A percentile compares a stretch with the other conserved stretches of the same genome.
Evolutionary conservation across 2,888 invertebrate genomes (phyloP).

Genomic region (Sipha maydis): DNA sequence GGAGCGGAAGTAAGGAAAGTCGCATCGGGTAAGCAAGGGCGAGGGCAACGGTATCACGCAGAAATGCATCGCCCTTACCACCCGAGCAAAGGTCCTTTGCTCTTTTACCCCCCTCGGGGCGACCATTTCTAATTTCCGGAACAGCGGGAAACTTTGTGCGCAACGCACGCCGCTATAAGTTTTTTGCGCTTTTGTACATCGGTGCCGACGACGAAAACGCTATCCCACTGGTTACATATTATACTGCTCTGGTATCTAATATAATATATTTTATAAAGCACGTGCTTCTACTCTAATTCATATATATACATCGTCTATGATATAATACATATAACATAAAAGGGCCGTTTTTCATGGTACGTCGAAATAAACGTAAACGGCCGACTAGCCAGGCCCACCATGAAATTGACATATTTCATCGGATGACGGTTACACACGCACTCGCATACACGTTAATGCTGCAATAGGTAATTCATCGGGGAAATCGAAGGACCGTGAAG

Average conservation of each 20-base stretch:
- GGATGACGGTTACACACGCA: neutral
- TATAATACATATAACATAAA: neutral
- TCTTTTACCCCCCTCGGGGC: conserved; percentile 26
- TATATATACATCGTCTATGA: no score
- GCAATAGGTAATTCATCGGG: neutral
- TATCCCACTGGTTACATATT: neutral
- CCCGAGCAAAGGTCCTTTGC: conserved; percentile 16
- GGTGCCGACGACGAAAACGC: neutral
- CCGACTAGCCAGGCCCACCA: neutral
- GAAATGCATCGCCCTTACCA: neutral
- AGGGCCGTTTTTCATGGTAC: neutral
- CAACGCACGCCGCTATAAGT: neutral
- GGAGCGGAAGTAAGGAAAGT: neutral
- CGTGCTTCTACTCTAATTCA: neutral
- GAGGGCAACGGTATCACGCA: neutral
- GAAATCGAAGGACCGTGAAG: neutral
- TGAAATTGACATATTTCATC: conserved; percentile 33
- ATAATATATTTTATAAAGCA: neutral
- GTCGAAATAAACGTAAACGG: neutral
- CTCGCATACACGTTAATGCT: no score
- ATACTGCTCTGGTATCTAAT: neutral
- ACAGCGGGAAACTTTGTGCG: conserved; percentile 47
- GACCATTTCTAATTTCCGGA: conserved; percentile 59
- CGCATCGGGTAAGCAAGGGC: neutral
- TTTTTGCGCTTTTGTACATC: conserved; percentile 11